A percentile compares a stretch with the other conserved stretches of the same genome.
Conservation (phyloP, 2,113 vertebrate species). For the Aramus guarauna region DNA sequence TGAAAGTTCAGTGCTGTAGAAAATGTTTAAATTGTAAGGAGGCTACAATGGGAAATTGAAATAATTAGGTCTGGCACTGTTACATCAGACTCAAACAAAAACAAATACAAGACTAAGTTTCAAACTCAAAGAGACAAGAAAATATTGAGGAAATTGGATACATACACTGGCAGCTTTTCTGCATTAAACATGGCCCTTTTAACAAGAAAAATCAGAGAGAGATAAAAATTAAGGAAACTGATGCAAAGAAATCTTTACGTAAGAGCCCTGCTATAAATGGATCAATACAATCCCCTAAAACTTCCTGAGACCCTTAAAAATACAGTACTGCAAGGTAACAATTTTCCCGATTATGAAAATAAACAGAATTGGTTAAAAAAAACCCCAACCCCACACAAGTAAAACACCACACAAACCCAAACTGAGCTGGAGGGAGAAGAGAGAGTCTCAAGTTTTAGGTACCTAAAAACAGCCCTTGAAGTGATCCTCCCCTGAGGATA, state of each 20-base stretch:
- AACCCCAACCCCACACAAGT: neutral
- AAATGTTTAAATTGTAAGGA: neutral
- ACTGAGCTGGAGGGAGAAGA: fast-evolving
- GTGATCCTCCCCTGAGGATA: neutral
- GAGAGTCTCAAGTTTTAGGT: neutral
- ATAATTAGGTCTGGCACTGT: neutral
- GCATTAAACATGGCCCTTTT: neutral
- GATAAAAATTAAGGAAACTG: neutral
- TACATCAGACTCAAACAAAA: neutral
- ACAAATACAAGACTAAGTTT: neutral
- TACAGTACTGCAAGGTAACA: neutral
- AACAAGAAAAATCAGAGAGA: neutral
- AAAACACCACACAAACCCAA: neutral
- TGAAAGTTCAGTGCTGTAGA: neutral
- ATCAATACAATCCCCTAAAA: neutral
- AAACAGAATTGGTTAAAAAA: neutral
- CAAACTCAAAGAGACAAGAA: neutral
- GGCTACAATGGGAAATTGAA: neutral
- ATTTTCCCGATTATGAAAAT: neutral
- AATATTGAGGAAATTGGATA: neutral
- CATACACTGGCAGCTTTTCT: neutral
- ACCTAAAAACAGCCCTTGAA: constrained; percentile 20
- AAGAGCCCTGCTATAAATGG: neutral
- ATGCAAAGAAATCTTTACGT: neutral
- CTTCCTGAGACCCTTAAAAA: neutral